A percentile compares a stretch with the other conserved stretches of the same genome.
Conservation (phyloP, 2,888 invertebrate genomes). For the Ochlodes sylvanus region DNA sequence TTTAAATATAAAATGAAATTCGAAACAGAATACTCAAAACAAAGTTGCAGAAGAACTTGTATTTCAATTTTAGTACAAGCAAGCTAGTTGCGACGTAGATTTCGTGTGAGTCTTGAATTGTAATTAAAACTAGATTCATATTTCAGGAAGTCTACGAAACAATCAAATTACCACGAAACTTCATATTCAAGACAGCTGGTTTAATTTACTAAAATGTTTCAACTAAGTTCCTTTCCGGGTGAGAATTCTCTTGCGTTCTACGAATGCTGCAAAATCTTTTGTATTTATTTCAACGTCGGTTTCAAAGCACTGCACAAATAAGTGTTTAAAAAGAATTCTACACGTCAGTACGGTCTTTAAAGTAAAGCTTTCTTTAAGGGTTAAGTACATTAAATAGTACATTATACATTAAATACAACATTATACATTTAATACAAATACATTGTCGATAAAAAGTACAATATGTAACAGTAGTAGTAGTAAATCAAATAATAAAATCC, state of each 20-base stretch:
- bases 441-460: no score
- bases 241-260: slow-evolving; percentile 11
- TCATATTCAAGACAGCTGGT: slow-evolving; percentile 13
- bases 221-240: slow-evolving; percentile 5
- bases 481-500: no score
- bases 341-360: not conserved
- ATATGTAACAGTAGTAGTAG: no score
- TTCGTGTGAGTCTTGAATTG: no score
- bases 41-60: no score
- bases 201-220: slow-evolving; percentile 23
- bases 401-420: no score
- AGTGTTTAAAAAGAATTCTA: slow-evolving; percentile 16
- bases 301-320: slow-evolving; percentile 10
- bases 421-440: no score
- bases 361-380: slow-evolving; percentile 1
- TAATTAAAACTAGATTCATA: not conserved
- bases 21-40: no score
- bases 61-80: no score
- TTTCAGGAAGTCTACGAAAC: not conserved
- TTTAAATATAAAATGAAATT: no score
- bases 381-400: not conserved
- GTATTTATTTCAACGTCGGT: slow-evolving; percentile 20
- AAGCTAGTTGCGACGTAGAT: no score
- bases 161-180: slow-evolving; percentile 1
- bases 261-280: slow-evolving; percentile 20